Percentiles rank a stretch among this genome's conserved stretches.
Conservation (phyloP, 1,140 invertebrate species). For the Drosophila virilis region DNA sequence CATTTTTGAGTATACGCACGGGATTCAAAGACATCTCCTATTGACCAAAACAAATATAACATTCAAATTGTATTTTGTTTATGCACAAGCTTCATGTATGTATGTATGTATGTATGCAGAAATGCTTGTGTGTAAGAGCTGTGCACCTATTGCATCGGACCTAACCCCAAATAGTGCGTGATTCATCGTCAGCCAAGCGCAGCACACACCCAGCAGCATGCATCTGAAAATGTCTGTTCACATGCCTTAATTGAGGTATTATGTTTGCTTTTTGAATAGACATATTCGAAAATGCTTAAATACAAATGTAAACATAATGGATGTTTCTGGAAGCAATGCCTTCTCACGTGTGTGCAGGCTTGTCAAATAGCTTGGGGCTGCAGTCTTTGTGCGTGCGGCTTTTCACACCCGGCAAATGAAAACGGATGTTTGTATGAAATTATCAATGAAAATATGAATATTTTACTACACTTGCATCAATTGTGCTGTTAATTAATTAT, state of each 20-base stretch:
- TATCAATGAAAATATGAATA: slow-evolving; percentile 61
- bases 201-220: slow-evolving; percentile 30
- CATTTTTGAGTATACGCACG: slow-evolving; percentile 95
- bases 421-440: slow-evolving; percentile 47
- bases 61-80: slow-evolving; percentile 26
- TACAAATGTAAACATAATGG: slow-evolving; percentile 27
- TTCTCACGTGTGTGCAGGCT: slow-evolving; percentile 54
- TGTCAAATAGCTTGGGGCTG: slow-evolving; percentile 42
- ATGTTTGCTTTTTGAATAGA: neutral
- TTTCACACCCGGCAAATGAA: slow-evolving; percentile 75
- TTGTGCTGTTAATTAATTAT: slow-evolving; percentile 47
- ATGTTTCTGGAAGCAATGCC: slow-evolving; percentile 46
- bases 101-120: slow-evolving; percentile 17
- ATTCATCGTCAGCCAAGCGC: slow-evolving; percentile 43
- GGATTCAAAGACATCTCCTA: slow-evolving; percentile 95
- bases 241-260: slow-evolving; percentile 2
- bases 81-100: slow-evolving; percentile 3
- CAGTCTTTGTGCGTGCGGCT: slow-evolving; percentile 35
- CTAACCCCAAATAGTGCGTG: slow-evolving; percentile 52
- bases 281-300: neutral
- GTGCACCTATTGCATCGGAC: slow-evolving; percentile 19
- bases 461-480: slow-evolving; percentile 12
- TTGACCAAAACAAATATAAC: slow-evolving; percentile 10
- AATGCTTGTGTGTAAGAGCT: slow-evolving; percentile 26
- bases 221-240: slow-evolving; percentile 15